Percentiles rank a stretch among this genome's conserved stretches.
These are phyloP conservation scores for Sebastes melanostomus DNA, from an alignment of 2,797 vertebrate species.

Conservation along the genomic window DNA sequence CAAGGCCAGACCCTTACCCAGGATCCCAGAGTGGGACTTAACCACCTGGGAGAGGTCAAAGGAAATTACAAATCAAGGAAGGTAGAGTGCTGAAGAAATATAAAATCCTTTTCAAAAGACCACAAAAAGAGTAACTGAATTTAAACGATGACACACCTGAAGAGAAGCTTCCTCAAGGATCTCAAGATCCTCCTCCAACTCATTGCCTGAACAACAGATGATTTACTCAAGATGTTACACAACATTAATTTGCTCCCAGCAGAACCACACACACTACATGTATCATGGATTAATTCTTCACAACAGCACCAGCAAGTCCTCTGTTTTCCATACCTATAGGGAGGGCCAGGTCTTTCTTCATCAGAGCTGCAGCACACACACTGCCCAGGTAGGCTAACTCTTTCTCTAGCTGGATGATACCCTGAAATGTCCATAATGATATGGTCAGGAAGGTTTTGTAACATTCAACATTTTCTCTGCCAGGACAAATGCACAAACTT, in stretches of 20 bases:
- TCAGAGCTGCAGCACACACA: conserved; percentile 95
- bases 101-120: not conserved
- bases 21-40: conserved; percentile 94
- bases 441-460: conserved; percentile 5
- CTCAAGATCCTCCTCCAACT: conserved; percentile 97
- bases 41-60: conserved; percentile 83
- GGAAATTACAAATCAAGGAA: not conserved
- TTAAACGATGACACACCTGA: conserved; percentile 82
- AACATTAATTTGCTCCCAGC: not conserved
- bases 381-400: conserved; percentile 96
- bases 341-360: conserved; percentile 98
- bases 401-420: conserved; percentile 97
- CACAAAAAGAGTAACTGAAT: not conserved
- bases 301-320: not conserved
- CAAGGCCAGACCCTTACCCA: conserved; percentile 95
- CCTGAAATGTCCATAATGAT: conserved; percentile 80
- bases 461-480: not conserved
- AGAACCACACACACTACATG: not conserved
- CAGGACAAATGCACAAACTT: not conserved
- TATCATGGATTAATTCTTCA: not conserved
- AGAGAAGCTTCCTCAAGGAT: conserved; percentile 98
- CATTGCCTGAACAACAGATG: conserved; percentile 84
- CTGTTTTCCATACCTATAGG: conserved; percentile 87
- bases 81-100: not conserved
- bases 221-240: not conserved